Evolutionary conservation across 2,113 vertebrate genomes (phyloP).

Genomic region (Antechinus flavipes): DNA sequence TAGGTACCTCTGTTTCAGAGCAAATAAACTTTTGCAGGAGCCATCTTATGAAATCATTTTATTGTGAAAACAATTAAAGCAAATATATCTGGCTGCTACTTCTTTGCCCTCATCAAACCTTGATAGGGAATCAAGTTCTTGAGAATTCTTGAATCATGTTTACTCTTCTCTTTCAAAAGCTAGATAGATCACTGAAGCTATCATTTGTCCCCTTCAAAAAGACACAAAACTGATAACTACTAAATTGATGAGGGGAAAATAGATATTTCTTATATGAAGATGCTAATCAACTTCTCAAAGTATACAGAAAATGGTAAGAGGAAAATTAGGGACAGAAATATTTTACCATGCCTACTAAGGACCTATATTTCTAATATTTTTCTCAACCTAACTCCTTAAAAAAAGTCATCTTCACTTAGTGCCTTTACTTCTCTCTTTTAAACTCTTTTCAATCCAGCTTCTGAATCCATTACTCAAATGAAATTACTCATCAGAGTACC

Average conservation of each 20-base stretch:
- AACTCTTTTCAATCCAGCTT: neutral
- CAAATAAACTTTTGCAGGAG: neutral
- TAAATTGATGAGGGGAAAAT: neutral
- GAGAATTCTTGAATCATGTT: neutral
- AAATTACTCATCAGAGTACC: neutral
- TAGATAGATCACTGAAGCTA: neutral
- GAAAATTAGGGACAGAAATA: neutral
- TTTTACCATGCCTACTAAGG: neutral
- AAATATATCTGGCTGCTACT: neutral
- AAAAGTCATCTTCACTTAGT: neutral
- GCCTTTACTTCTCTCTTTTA: neutral
- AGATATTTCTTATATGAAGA: neutral
- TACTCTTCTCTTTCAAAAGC: neutral
- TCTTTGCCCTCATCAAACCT: neutral
- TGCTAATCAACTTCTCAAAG: neutral
- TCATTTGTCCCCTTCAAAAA: neutral
- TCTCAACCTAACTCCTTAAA: neutral
- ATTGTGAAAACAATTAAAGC: constrained; percentile 3
- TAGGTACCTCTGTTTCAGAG: neutral
- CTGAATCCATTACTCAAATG: neutral
- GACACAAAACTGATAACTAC: neutral
- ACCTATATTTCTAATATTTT: neutral
- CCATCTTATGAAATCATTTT: neutral
- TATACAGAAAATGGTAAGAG: neutral
- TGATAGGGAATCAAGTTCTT: neutral